Evolutionary conservation across 2,113 vertebrate species (phyloP).

Genomic region (Irena cyanogastra): DNA sequence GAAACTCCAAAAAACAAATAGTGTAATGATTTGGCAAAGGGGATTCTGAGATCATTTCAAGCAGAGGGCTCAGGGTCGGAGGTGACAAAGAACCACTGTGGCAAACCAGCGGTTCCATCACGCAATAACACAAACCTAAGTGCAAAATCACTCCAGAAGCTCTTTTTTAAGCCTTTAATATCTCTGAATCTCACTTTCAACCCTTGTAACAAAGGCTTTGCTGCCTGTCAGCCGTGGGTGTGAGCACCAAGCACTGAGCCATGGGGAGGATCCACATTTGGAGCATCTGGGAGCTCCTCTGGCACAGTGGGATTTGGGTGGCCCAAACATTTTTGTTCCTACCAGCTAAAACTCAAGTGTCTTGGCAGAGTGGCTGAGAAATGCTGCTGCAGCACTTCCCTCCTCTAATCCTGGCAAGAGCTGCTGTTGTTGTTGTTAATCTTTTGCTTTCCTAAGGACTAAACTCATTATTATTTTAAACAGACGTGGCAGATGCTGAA

Average conservation of each 20-base stretch:
- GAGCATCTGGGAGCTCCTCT: neutral
- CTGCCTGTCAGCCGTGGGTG: neutral
- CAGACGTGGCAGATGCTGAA: neutral
- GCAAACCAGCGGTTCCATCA: neutral
- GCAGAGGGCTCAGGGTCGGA: neutral
- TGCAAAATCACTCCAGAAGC: neutral
- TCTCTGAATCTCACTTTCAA: neutral
- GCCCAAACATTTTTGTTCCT: neutral
- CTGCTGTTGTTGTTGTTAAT: neutral
- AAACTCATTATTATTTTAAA: conserved; percentile 30
- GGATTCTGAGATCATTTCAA: conserved; percentile 12
- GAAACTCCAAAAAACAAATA: conserved; percentile 34
- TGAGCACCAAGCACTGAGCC: neutral
- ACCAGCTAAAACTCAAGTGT: neutral
- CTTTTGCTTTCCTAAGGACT: neutral
- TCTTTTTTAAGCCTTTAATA: neutral
- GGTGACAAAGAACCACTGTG: conserved; percentile 14
- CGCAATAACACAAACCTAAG: neutral
- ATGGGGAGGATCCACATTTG: neutral
- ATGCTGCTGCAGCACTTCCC: neutral
- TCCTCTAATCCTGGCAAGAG: neutral
- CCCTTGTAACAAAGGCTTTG: no score
- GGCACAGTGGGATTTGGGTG: neutral
- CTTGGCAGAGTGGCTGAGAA: neutral
- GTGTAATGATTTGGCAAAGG: conserved; percentile 19